Base-by-base conservation (phyloP, 1,140 invertebrate genomes). In the Limonius californicus region DNA sequence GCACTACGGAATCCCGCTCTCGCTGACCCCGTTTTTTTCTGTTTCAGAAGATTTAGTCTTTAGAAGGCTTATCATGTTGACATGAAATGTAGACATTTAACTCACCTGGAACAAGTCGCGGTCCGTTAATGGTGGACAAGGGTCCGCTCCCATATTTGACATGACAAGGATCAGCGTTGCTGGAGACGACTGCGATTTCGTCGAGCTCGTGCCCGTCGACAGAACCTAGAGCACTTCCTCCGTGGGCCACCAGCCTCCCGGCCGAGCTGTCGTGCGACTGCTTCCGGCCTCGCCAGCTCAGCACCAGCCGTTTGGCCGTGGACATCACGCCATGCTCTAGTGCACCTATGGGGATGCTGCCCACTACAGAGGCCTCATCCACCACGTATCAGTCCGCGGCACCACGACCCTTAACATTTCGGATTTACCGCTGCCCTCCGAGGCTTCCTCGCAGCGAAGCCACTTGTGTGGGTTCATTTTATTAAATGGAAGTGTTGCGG, bases 121-220 rank as follows among this genome's bases (percentile, higher is more conserved):
- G 86, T 64, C 86, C 84, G 73, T 87, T 87, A 53, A 76, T 66
- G 71, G 80, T 79, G 56, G 75, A 81, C 59, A 81, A 67, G 65
- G 80, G 74, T 68, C 85, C 80, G 66, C 79, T 73, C 71, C 84
- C 80, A 80, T 87, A 82, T 71, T 85, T 81, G 69, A 86, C 81
- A 74, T 85, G 81, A 70, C 81, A 77, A 57, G 80, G 77, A 67
- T 80, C 77, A 63, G 81, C 83, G 67, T 84, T 83, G 62, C 81
- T 81, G 18, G 81, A 85, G 50, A 90, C 87, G 62, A 91, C 85
- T 27, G 89, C 87, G 68, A 91, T 90, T 77, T 90, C 88, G 68
- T 90, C 87, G 50, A 90, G 79, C 70, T 90, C 88, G 77, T 89
- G 85, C 59, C 83, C 83, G 53, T 79, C 80, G 61, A 79, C 69